Base-by-base conservation (phyloP, 2,888 invertebrate genomes). In the Agriopis aurantiaria region DNA sequence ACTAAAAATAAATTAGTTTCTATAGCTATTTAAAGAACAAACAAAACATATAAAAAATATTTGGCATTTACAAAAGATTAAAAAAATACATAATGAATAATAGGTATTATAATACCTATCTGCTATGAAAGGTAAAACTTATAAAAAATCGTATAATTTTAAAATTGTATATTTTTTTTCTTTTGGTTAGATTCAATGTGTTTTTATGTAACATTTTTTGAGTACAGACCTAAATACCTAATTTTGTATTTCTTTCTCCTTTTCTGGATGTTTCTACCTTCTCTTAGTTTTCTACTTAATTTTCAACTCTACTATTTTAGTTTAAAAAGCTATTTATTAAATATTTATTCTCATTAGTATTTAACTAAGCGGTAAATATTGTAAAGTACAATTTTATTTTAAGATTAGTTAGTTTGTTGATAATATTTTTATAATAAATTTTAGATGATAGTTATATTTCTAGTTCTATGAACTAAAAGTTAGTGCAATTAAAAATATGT, bases 371-470 rank as follows among this genome's bases (percentile, higher is more conserved):
- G 65, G 43, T 67, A 58, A 63, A 53, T 74, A 65, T 72, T 75
- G 71, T 72, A 70, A 70, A 74, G 75, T 79, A 78, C 75, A 76
- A 76, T 72, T 73, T 69, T 75, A 69, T 65, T 68, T 55, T 72
- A 72, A 66, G 71, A 3, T 60, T 53, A 71, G 49, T 8, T n/a
- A 23, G 23, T 5, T 52, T 48, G 51, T 63, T 60, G 17, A 52
- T 48, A 63, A 51, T 49, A 64, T 62, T 49, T 55, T 63, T 59
- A 58, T 68, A 12, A 46, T 12, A 56, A 52, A 55, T 43, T n/a
- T n/a, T 57, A 51, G 52, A 53, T 33, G 10, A 64, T 64, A 60
- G 14, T 43, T 40, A 1, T 59, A 52, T 59, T 11, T 49, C 33
- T 59, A 49, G 60, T 66, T 63, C 41, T 73, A 72, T 74, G 67